Evolutionary conservation across 64 coral and sea anemone species (phyloP).

Genomic region (Cladopsammia gracilis): DNA sequence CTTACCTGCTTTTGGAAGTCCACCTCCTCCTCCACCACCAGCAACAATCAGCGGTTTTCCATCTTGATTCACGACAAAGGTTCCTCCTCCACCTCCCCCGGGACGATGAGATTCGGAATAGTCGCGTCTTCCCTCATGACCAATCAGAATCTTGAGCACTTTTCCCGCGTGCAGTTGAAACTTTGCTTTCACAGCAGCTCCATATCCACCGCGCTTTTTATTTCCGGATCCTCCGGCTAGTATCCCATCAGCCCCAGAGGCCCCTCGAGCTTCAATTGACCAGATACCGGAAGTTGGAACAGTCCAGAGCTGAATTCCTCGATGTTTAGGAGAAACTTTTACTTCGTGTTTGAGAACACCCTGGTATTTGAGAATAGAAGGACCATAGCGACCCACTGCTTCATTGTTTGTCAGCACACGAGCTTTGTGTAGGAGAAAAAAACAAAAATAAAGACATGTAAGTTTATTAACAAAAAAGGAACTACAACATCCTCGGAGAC

Average conservation of each 20-base stretch:
- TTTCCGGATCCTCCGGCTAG: conserved; percentile 66
- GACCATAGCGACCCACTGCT: conserved; percentile 74
- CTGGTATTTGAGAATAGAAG: conserved; percentile 70
- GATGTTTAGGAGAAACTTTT: conserved; percentile 40
- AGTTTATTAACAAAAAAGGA: background rate
- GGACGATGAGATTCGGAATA: conserved; percentile 72
- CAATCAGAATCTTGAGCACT: conserved; percentile 87
- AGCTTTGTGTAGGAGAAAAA: conserved; percentile 46
- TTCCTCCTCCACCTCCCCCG: conserved; percentile 96
- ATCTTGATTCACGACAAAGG: conserved; percentile 90
- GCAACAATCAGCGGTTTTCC: conserved; percentile 77
- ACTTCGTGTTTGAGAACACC: conserved; percentile 83
- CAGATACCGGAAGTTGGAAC: conserved; percentile 90
- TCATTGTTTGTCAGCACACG: conserved; percentile 82
- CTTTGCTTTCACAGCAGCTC: conserved; percentile 84
- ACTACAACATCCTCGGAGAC: background rate
- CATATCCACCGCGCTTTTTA: conserved; percentile 75
- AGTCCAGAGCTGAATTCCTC: conserved; percentile 92
- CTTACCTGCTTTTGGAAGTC: conserved; percentile 41
- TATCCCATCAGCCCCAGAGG: conserved; percentile 91
- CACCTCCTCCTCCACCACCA: conserved; percentile 74
- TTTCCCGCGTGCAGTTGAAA: conserved; percentile 80
- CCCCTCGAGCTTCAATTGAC: conserved; percentile 90
- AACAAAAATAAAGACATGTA: background rate
- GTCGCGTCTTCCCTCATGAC: conserved; percentile 86